phyloP scores from a whole-genome alignment of 2,888 invertebrate species.

The Pyralis farinalis region DNA sequence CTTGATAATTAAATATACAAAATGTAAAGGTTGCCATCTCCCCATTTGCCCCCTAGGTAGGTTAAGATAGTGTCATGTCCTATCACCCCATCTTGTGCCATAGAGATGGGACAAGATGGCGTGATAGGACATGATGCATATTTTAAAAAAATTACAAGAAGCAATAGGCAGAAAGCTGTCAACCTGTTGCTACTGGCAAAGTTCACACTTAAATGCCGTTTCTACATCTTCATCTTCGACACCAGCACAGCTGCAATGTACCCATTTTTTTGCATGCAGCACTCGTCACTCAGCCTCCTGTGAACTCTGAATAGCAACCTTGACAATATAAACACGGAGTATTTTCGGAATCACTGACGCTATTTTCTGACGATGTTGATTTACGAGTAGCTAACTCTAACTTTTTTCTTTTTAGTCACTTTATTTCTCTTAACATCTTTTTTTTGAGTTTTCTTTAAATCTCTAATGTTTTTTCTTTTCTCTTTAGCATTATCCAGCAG shows the following conservation, averaged over 20 bases:
- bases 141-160: too few relatives aligned
- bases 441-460: constrained; percentile 1
- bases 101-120: too few relatives aligned
- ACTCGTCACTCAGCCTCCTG: constrained; percentile 26
- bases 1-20: too few relatives aligned
- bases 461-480: constrained; percentile 9
- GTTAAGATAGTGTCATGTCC: too few relatives aligned
- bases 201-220: too few relatives aligned
- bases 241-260: constrained; percentile 16
- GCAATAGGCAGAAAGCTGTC: too few relatives aligned
- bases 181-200: too few relatives aligned
- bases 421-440: constrained; percentile 5
- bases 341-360: constrained; percentile 12
- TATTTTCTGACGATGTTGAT: constrained; percentile 4
- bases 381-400: background rate
- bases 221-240: too few relatives aligned
- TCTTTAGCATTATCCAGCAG: constrained; percentile 2
- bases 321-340: constrained; percentile 20
- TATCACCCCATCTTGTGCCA: too few relatives aligned
- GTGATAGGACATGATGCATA: too few relatives aligned
- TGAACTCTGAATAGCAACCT: constrained; percentile 22
- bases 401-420: constrained; percentile 6
- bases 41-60: too few relatives aligned
- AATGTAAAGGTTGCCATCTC: too few relatives aligned
- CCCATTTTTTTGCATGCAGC: constrained; percentile 21